A percentile compares a stretch with the other conserved stretches of the same genome.
Conservation (phyloP, 2,113 vertebrate genomes). For the Megaceryle maxima region DNA sequence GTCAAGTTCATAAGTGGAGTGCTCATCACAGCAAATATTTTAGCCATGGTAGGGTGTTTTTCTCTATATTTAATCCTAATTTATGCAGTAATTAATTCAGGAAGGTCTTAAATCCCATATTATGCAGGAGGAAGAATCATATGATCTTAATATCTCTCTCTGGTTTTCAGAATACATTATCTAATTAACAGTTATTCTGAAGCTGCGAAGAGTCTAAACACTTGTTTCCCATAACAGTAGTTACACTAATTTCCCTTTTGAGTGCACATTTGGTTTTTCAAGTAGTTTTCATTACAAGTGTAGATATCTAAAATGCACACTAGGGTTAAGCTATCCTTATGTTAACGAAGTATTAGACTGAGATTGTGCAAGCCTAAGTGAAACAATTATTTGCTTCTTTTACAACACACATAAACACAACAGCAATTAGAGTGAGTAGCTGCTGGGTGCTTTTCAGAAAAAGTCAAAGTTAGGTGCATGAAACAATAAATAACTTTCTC, state of each 20-base stretch:
- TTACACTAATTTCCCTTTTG: conserved; percentile 73
- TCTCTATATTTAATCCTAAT: not conserved
- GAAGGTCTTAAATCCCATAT: not conserved
- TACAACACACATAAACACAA: conserved; percentile 17
- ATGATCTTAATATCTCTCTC: conserved; percentile 35
- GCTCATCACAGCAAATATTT: not conserved
- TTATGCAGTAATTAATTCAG: conserved; percentile 39
- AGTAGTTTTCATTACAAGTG: conserved; percentile 62
- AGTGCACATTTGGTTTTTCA: conserved; percentile 67
- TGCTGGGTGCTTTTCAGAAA: conserved; percentile 41
- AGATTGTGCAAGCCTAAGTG: conserved; percentile 42
- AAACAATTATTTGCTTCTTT: conserved; percentile 58
- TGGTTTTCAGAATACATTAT: conserved; percentile 35
- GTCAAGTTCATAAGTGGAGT: not conserved
- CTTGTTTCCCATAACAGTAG: conserved; percentile 71
- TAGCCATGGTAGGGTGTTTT: not conserved
- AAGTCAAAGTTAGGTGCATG: conserved; percentile 9
- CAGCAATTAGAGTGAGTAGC: conserved; percentile 12
- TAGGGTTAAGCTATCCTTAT: conserved; percentile 62
- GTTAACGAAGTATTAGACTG: conserved; percentile 49
- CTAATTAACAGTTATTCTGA: conserved; percentile 70
- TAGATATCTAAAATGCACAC: conserved; percentile 52
- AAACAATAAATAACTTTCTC: conserved; percentile 26
- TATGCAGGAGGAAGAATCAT: conserved; percentile 26
- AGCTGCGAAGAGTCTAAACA: conserved; percentile 69